Percentiles rank a stretch among this genome's conserved stretches.
Evolutionary conservation across 1,140 invertebrate genomes (phyloP).

Genomic region (Drosophila aff.): DNA sequence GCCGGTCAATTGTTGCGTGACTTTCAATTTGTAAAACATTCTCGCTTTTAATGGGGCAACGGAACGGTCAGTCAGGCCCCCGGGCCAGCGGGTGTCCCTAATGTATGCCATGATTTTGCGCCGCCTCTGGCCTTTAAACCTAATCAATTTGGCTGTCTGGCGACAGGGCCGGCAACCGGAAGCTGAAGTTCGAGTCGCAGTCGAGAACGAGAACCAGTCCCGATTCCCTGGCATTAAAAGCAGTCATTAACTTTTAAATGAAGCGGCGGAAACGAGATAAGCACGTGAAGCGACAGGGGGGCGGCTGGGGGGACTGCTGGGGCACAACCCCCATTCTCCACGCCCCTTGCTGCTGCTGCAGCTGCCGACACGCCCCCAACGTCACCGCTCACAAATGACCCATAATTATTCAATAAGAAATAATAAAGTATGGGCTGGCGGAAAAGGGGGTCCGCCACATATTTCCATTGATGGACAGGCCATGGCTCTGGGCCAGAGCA

Average conservation of each 20-base stretch:
- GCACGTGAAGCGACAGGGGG: constrained; percentile 67
- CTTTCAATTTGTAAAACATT: constrained; percentile 75
- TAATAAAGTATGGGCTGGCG: constrained; percentile 67
- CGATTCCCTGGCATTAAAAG: constrained; percentile 69
- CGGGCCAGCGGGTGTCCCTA: constrained; percentile 29
- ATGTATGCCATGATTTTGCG: constrained; percentile 74
- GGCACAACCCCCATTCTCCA: not conserved
- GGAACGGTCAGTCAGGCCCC: not conserved
- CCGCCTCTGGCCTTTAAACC: constrained; percentile 50
- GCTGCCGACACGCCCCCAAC: constrained; percentile 64
- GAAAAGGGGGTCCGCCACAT: constrained; percentile 27
- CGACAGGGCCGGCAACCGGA: constrained; percentile 60
- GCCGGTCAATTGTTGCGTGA: constrained; percentile 76
- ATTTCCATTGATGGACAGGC: constrained; percentile 73
- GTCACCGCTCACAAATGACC: constrained; percentile 73
- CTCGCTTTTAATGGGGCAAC: constrained; percentile 45
- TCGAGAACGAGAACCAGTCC: not conserved
- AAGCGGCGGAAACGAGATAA: constrained; percentile 82
- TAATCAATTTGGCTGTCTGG: constrained; percentile 80
- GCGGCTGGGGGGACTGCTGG: not conserved
- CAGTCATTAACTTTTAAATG: constrained; percentile 83
- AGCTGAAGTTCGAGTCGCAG: constrained; percentile 41
- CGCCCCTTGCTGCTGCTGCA: not conserved
- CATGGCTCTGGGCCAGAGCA: not conserved
- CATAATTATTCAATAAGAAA: constrained; percentile 84